Base-by-base conservation (phyloP, 2,113 vertebrate species). In the Microcebus jonahi region DNA sequence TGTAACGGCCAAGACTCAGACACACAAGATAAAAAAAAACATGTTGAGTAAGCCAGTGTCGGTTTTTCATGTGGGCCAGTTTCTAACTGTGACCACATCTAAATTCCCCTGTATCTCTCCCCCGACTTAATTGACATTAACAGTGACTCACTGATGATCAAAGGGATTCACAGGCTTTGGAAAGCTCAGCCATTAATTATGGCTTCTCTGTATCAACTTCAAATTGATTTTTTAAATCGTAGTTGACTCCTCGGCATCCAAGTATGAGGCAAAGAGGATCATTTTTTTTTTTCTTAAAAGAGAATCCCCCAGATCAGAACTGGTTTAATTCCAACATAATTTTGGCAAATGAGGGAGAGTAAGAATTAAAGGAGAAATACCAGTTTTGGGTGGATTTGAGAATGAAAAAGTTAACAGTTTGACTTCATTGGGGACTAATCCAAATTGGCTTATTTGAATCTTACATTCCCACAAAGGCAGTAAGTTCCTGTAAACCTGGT, bases 141-240 rank as follows among this genome's bases (percentile, higher is more conserved):
- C 55, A 92, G n/a, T 87, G 79, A 97, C 61, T 96, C 95, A 87
- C 34, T 59, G 4, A 70, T 7, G 70, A 65, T 94, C 65, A 81
- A 85, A 97, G 77, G 29, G 59, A 81, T 85, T 82, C 73, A 75
- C 21, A 79, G 36, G 48, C 89, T 88, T 95, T 92, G 53, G 76
- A 89, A 90, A 67, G 27, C 82, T 61, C 61, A 91, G n/a, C 45
- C 76, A 73, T 95, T 95, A 87, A 97, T 67, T 31, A 96, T 81
- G 59, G 10, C 27, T 59, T 96, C 68, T 95, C 61, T 55, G 21
- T 61, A 82, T 91, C 65, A 77, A 63, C 53, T 95, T 77, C 45
- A 81, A 83, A 82, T 39, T 86, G 73, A 93, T 86, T 82, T 85
- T 94, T 94, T 14, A 75, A 95, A 73, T 82, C 65, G 81, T 84